These are phyloP conservation scores for Mobula birostris DNA, from an alignment of 2,113 vertebrate genomes.

Conservation along the genomic window DNA sequence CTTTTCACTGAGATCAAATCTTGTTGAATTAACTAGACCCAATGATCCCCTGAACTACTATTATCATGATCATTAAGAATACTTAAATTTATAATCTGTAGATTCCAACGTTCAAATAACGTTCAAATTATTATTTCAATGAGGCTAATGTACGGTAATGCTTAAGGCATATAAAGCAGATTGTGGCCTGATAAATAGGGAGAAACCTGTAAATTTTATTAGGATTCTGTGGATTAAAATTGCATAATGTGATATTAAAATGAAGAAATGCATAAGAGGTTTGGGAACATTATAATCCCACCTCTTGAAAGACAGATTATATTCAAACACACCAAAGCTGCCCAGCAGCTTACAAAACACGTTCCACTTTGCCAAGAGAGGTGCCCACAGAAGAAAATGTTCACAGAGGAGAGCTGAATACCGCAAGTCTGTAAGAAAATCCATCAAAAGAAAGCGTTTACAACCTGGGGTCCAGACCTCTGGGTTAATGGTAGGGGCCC, in stretches of 20 bases:
- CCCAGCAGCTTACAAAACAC: too few relatives aligned
- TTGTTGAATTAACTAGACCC: neutral
- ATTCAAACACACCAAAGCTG: neutral
- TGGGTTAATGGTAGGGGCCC: too few relatives aligned
- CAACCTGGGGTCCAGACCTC: too few relatives aligned
- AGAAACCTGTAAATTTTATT: neutral
- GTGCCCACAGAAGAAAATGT: neutral
- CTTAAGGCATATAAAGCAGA: neutral
- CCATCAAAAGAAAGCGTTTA: too few relatives aligned
- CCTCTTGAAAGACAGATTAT: too few relatives aligned
- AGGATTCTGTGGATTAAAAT: neutral
- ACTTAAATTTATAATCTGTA: neutral
- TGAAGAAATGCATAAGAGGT: neutral
- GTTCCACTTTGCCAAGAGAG: too few relatives aligned
- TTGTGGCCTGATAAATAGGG: neutral
- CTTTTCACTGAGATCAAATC: neutral
- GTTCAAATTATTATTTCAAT: neutral
- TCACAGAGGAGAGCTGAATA: neutral
- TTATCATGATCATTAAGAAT: neutral
- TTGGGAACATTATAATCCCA: too few relatives aligned
- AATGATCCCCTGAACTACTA: neutral
- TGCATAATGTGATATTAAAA: neutral
- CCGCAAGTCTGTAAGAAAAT: too few relatives aligned
- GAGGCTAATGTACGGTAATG: neutral
- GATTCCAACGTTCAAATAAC: neutral